Base-by-base conservation (phyloP, 2,888 invertebrate species). In the Mesorhabditis belari region DNA sequence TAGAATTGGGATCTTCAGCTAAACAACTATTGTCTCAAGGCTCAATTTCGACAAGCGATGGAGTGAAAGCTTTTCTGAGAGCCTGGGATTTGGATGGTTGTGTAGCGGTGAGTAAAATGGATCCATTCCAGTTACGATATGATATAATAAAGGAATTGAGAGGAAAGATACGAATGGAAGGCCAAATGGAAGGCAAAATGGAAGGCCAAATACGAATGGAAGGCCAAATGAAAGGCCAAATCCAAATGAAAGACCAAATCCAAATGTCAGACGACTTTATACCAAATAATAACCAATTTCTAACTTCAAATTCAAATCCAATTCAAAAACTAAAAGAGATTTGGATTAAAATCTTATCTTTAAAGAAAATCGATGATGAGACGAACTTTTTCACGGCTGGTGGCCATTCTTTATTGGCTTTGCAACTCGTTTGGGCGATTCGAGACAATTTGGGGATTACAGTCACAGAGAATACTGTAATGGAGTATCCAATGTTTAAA, bases 391-490 rank as follows among this genome's bases (percentile, higher is more conserved):
- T 77, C 63, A 65, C 62, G 2, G 61, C 72, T 5, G 78, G 78
- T 44, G 78, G 78, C 0, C 70, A 77, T 58, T 78, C 78, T 6
- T 61, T 78, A 23, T 77, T 67, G 56, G 78, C 70, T 3, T 57
- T 77, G 4, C 75, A 76, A 62, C 59, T 77, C n/a, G 63, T 66
- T 5, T 77, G 77, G 78, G 59, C 63, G n/a, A 60, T 76, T 0
- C 63, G 74, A 28, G 61, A 71, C 21, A 26, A 60, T 6, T 49
- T 69, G 2, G 55, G 59, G 5, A 57, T 59, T 9, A 27, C 44
- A 19, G 49, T 70, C 2, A 44, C 66, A 23, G 69, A 73, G 2
- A 66, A 70, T 28, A 58, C 63, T 5, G 49, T 78, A 5, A 70
- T 75, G 53, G 66, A 70, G 5, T 54, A 69, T 61, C 71, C 77